Evolutionary conservation across 2,113 vertebrate species (phyloP), one percentile per base, ranked within the genome.

Genomic region (Cyanoderma ruficeps): DNA sequence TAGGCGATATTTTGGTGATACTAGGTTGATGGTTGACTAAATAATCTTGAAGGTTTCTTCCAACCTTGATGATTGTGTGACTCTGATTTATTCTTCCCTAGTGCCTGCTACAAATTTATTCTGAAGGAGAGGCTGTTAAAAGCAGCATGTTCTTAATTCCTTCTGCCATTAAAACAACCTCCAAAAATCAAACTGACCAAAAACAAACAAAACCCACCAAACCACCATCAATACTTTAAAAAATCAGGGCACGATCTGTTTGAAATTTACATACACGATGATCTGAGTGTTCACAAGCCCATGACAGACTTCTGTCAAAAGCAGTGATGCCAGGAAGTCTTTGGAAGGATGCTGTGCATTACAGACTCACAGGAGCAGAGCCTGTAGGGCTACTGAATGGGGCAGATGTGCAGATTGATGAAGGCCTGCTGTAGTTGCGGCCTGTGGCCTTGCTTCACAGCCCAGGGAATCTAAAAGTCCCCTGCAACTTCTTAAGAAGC

Each of bases 171-270:
- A 61, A 68, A 83, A 15, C 11, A 39, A 49, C 10, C 7, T 61
- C 10, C 68, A 74, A 28, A 60, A 92, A 15, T 59, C 25, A 86
- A 90, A 41, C 3, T 8, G 65, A 63, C 7, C 15, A 65, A 79
- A 55, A 41, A 13, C 4, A 41, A 42, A 6, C 15, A 37, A 11
- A 23, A 21, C 11, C 10, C 37, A 28, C 6, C 25, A 49, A 50
- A 57, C 4, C 0, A 0, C 2, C 7, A 60, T 49, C 7, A 70
- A 27, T 52, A 35, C 11, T 39, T 39, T 35, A 44, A 89, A 75
- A 80, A 57, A 23, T 53, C n/a, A 55, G 47, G 4, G 1, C 15
- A 15, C 9, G 27, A 37, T 71, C 4, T 9, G 18, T 53, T 57
- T 65, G 37, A 61, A 14, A 12, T 56, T 63, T 63, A 68, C 9